phyloP scores from a whole-genome alignment of 2,888 invertebrate genomes.

The Dinocampus coccinellae region DNA sequence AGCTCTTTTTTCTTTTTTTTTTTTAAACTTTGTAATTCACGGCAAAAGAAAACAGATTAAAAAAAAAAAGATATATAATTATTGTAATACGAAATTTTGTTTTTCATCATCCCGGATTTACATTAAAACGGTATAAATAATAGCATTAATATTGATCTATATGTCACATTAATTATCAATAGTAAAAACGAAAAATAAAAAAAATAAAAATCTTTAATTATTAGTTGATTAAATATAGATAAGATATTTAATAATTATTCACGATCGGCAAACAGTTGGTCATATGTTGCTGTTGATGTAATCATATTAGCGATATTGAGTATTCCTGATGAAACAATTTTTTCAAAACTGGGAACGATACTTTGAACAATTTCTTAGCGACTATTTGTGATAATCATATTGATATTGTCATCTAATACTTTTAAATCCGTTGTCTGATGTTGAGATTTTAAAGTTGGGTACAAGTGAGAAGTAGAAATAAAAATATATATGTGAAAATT shows the following conservation, averaged over 20 bases:
- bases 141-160: too few relatives aligned
- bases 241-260: slow-evolving; percentile 42
- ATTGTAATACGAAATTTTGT: too few relatives aligned
- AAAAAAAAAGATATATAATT: too few relatives aligned
- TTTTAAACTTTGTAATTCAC: neutral
- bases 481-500: too few relatives aligned
- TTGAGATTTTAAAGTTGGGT: too few relatives aligned
- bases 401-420: slow-evolving; percentile 51
- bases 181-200: too few relatives aligned
- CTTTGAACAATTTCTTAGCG: slow-evolving; percentile 59
- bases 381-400: slow-evolving; percentile 51
- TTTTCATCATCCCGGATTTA: too few relatives aligned
- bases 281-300: slow-evolving; percentile 46
- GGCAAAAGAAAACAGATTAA: too few relatives aligned
- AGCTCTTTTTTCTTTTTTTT: neutral
- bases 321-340: slow-evolving; percentile 54
- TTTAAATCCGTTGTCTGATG: slow-evolving; percentile 37
- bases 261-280: slow-evolving; percentile 63
- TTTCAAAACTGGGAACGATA: slow-evolving; percentile 63
- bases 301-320: slow-evolving; percentile 59
- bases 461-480: too few relatives aligned
- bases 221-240: neutral
- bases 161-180: too few relatives aligned
- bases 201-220: too few relatives aligned
- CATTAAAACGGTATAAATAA: too few relatives aligned